Evolutionary conservation across 2,113 vertebrate genomes (phyloP), one percentile per base, ranked within the genome.

Genomic region (Mastomys natalensis): DNA sequence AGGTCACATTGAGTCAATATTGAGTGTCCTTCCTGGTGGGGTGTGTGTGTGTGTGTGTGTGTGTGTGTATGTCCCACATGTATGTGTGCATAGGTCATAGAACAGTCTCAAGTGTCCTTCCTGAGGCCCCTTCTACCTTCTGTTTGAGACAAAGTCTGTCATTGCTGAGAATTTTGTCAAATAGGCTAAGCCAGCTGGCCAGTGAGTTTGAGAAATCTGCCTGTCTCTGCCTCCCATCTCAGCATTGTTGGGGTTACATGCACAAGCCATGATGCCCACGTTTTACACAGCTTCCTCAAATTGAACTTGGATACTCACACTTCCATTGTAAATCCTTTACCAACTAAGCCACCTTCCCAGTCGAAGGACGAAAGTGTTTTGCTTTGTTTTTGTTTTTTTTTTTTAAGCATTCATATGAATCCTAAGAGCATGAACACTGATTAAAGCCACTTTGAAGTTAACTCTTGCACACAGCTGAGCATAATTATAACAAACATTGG

Each of bases 401-500:
- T 51, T 51, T 37, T 68, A 74, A 43, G n/a, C n/a, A 8, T 48
- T 48, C 45, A 31, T 77, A 16, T 77, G 48, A 77, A 19, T 91
- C 93, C n/a, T 45, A 43, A 62, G 58, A 43, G 29, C 15, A 19
- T 40, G 15, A 78, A 58, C 64, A 85, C 9, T 81, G 51, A 84
- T 92, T 90, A 87, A 5, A 78, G 31, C 81, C 73, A 34, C 85
- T 91, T 92, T 89, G 88, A 93, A 90, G 82, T 94, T 78, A 94
- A 93, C 77, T 95, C 22, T 84, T 80, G 62, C 91, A 91, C 68
- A 86, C 45, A 91, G 89, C 15, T 74, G 55, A 72, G 87, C 74
- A 62, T 51, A 97, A 94, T 96, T 85, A 90, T 88, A 95, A 94
- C 51, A 94, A 86, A 88, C 76, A 51, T 26, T 93, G 53, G 66